Conservation (phyloP, 2,888 invertebrate genomes). For the Melieria crassipennis region DNA sequence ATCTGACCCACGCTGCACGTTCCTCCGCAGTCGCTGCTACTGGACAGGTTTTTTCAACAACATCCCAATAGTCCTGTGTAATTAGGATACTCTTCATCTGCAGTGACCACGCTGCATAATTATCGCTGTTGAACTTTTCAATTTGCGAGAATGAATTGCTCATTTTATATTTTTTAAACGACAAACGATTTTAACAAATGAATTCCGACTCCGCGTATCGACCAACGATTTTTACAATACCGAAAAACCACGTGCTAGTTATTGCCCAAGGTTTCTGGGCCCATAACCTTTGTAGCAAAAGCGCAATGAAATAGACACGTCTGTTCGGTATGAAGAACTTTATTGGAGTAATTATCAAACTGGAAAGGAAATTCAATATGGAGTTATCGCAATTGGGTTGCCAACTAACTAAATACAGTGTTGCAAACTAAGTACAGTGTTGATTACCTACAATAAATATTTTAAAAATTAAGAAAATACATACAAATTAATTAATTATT, state of each 20-base stretch:
- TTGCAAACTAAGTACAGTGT: too few species aligned
- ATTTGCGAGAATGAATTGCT: background rate
- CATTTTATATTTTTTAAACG: background rate
- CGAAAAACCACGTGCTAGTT: background rate
- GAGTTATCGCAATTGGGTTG: too few species aligned
- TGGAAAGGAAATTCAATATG: too few species aligned
- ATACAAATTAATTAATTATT: too few species aligned
- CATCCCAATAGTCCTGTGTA: constrained; percentile 5
- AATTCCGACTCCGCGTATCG: background rate
- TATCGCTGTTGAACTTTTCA: background rate
- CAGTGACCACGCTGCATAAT: constrained; percentile 4
- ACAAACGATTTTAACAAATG: background rate
- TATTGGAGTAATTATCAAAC: too few species aligned
- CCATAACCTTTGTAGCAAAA: background rate
- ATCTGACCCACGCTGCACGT: background rate
- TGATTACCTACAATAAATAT: too few species aligned
- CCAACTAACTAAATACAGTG: too few species aligned
- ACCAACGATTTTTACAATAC: background rate
- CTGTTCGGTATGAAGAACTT: too few species aligned
- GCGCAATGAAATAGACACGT: too few species aligned
- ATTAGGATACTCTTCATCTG: background rate
- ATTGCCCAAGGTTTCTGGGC: background rate
- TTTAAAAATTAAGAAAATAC: too few species aligned
- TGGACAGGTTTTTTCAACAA: background rate
- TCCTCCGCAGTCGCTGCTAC: background rate